Evolutionary conservation across 1,140 invertebrate genomes (phyloP).

Genomic region (Luehdorfia chinensis): DNA sequence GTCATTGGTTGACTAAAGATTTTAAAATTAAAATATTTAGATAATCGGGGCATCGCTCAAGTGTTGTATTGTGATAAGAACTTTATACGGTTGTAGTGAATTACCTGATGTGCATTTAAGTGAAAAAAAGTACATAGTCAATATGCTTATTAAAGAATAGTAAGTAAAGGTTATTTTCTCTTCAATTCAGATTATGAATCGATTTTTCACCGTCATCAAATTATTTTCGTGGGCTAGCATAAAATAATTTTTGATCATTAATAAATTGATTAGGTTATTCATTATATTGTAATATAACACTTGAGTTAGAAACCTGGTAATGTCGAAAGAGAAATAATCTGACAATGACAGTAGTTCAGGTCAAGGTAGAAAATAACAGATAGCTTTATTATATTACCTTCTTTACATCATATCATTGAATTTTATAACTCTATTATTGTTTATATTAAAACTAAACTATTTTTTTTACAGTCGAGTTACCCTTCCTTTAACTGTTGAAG

Average conservation of each 20-base stretch:
- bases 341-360: slow-evolving; percentile 47
- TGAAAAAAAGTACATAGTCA: slow-evolving; percentile 60
- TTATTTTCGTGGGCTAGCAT: slow-evolving; percentile 7
- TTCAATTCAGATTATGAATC: slow-evolving; percentile 58
- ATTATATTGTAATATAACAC: slow-evolving; percentile 8
- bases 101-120: slow-evolving; percentile 73
- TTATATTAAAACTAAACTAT: slow-evolving; percentile 31
- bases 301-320: slow-evolving; percentile 9
- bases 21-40: slow-evolving; percentile 69
- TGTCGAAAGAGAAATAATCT: slow-evolving; percentile 13
- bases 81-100: slow-evolving; percentile 63
- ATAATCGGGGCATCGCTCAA: slow-evolving; percentile 67
- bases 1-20: slow-evolving; percentile 68
- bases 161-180: slow-evolving; percentile 67
- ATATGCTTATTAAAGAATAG: slow-evolving; percentile 75
- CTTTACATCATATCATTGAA: background rate
- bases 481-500: slow-evolving; percentile 69
- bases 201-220: slow-evolving; percentile 56
- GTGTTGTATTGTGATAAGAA: slow-evolving; percentile 69
- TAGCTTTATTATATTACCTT: slow-evolving; percentile 2
- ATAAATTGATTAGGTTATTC: background rate
- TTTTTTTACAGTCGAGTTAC: slow-evolving; percentile 68
- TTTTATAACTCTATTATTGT: background rate
- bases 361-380: slow-evolving; percentile 33
- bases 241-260: background rate